A percentile compares a stretch with the other conserved stretches of the same genome.
These are phyloP conservation scores for Valencia hispanica DNA, from an alignment of 2,797 vertebrate species.

Conservation along the genomic window DNA sequence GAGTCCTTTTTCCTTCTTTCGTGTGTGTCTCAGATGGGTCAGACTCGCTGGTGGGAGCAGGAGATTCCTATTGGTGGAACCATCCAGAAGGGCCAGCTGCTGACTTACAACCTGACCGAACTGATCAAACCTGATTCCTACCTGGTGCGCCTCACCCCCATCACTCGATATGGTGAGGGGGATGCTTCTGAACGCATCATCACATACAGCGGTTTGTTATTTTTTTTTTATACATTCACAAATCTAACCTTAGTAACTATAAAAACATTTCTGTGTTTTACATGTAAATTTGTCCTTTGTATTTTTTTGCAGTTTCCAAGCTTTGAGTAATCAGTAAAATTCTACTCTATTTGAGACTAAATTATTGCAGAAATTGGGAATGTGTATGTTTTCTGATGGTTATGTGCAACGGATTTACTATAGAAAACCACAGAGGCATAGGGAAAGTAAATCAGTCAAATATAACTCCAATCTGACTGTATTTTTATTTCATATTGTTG, in stretches of 20 bases:
- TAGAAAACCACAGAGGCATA: not conserved
- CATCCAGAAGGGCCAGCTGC: conserved; percentile 91
- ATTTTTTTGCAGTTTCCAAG: not conserved
- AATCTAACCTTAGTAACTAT: not conserved
- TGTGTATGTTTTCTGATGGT: not conserved
- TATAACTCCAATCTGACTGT: no score
- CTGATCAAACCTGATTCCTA: conserved; percentile 93
- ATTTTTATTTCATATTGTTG: no score
- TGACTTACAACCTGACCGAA: conserved; percentile 94
- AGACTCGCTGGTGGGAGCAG: conserved; percentile 96
- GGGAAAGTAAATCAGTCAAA: not conserved
- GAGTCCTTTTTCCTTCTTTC: not conserved
- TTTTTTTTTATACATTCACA: not conserved
- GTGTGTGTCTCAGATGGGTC: conserved; percentile 82
- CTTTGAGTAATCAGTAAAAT: not conserved
- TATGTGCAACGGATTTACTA: not conserved
- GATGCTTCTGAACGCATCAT: conserved; percentile 92
- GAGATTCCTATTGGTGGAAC: conserved; percentile 90
- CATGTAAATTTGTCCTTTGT: not conserved
- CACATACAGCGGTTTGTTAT: conserved; percentile 79
- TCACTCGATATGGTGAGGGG: conserved; percentile 94
- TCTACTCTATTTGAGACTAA: not conserved
- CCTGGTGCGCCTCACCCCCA: conserved; percentile 93
- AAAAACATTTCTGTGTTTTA: not conserved
- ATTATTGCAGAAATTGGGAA: not conserved